Conservation (phyloP, 2,113 vertebrate species). For the Poecile atricapillus region DNA sequence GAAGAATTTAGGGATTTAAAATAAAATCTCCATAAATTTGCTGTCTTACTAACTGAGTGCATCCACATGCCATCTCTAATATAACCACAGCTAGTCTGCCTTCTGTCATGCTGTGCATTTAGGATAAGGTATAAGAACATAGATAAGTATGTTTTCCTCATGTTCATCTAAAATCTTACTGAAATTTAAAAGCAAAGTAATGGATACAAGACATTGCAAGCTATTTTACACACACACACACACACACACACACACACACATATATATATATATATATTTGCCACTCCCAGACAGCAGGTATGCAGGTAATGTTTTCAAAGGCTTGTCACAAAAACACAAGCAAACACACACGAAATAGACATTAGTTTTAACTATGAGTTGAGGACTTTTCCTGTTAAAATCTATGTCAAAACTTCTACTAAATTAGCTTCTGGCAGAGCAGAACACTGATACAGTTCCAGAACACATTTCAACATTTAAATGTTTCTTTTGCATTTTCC, state of each 20-base stretch:
- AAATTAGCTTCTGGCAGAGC: not conserved
- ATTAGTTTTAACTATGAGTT: not conserved
- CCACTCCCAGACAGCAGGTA: not conserved
- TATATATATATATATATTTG: fast-evolving
- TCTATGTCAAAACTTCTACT: not conserved
- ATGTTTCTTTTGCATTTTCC: not conserved
- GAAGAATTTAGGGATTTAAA: not conserved
- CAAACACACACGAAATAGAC: not conserved
- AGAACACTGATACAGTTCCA: not conserved
- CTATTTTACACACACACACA: not conserved
- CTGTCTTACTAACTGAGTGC: not conserved
- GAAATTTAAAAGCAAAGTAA: not conserved
- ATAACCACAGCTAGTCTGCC: not conserved
- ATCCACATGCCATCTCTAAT: not conserved
- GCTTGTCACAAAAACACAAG: not conserved
- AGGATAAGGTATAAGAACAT: not conserved
- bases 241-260: fast-evolving
- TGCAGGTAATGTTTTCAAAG: not conserved
- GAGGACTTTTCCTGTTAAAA: not conserved
- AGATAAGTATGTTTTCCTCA: not conserved
- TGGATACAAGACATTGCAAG: not conserved
- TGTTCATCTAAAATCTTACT: not conserved
- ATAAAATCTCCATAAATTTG: not conserved
- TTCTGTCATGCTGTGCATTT: not conserved
- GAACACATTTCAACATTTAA: not conserved